These are phyloP conservation scores for Eristalis pertinax DNA, from an alignment of 2,888 invertebrate species.

Conservation along the genomic window DNA sequence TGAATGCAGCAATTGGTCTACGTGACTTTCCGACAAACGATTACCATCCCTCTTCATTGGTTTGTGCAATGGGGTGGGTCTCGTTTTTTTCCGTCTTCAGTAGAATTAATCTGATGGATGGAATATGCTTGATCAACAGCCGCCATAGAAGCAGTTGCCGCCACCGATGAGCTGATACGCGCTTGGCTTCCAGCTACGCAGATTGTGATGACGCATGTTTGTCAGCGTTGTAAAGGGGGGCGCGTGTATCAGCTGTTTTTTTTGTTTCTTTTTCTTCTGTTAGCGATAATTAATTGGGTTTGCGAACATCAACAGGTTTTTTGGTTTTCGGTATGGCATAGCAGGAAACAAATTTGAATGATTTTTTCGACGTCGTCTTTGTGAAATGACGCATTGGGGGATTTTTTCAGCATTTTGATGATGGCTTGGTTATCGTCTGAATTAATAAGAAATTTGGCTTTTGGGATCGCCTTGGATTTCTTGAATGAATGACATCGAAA, in stretches of 20 bases:
- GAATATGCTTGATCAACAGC: background rate
- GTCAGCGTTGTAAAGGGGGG: background rate
- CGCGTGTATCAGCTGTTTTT: conserved; percentile 2
- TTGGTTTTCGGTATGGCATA: background rate
- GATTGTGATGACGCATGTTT: background rate
- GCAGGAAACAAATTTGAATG: background rate
- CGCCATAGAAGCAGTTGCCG: background rate
- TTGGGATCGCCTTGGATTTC: background rate
- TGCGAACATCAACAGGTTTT: background rate
- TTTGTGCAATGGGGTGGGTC: background rate
- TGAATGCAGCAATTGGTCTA: background rate
- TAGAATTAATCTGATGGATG: background rate
- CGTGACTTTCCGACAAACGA: background rate
- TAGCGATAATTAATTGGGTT: background rate
- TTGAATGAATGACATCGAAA: background rate
- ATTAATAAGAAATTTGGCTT: background rate
- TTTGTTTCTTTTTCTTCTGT: background rate
- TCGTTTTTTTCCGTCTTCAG: background rate
- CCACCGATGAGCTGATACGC: background rate
- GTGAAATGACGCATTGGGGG: background rate
- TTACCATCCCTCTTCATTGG: background rate
- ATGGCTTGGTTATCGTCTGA: background rate
- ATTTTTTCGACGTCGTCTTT: background rate
- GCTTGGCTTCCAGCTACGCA: background rate
- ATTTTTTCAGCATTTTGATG: background rate